These are phyloP conservation scores for Harmothoe impar DNA, from an alignment of 2,888 invertebrate species.

Conservation along the genomic window DNA sequence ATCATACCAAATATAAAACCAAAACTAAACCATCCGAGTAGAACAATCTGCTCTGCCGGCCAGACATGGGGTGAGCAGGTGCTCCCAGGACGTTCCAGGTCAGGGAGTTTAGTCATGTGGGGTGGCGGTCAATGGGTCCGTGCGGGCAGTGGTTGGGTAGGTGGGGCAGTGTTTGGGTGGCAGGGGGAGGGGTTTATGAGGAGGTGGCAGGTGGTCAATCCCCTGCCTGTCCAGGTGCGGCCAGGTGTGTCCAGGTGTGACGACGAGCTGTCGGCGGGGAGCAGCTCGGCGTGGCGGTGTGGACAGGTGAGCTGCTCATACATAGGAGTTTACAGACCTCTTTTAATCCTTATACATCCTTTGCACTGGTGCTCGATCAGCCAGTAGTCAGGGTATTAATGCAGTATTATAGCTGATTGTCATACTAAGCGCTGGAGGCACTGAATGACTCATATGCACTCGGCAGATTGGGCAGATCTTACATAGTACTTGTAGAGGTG, in stretches of 20 bases:
- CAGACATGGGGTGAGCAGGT: neutral
- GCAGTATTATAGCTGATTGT: too few species aligned
- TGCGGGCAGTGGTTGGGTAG: neutral
- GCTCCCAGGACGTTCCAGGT: neutral
- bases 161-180: neutral
- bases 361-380: too few species aligned
- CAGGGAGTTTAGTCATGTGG: slow-evolving; percentile 3
- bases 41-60: slow-evolving; percentile 11
- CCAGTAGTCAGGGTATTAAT: too few species aligned
- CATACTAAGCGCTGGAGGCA: too few species aligned
- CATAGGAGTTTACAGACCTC: too few species aligned
- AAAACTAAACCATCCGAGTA: too few species aligned
- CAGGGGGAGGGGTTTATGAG: neutral
- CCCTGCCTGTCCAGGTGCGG: neutral
- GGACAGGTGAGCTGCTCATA: slow-evolving; percentile 12
- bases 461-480: too few species aligned
- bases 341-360: too few species aligned
- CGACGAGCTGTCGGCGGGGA: neutral
- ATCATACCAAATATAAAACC: too few species aligned
- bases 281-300: neutral
- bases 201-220: slow-evolving; percentile 23
- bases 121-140: neutral
- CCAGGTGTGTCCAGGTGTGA: neutral
- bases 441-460: too few species aligned
- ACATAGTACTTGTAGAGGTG: too few species aligned